Percentiles rank a stretch among this genome's conserved stretches.
These are phyloP conservation scores for Darevskia nairensis DNA, from an alignment of 2,797 vertebrate genomes.

Conservation along the genomic window DNA sequence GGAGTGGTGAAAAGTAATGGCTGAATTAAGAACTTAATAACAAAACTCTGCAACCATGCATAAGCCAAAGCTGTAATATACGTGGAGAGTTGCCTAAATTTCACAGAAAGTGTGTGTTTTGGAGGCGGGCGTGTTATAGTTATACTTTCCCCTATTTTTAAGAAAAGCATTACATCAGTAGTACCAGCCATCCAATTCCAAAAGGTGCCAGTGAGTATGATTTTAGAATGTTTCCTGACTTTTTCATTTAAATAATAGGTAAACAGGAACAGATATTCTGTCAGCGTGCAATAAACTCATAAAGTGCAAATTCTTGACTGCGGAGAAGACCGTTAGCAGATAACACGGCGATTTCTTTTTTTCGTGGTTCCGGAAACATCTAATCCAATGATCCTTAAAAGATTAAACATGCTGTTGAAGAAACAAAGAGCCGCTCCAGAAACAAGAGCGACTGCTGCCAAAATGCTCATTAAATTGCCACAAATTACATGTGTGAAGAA, in stretches of 20 bases:
- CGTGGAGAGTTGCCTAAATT: background rate
- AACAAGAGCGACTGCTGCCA: constrained; percentile 35
- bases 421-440: constrained; percentile 1
- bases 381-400: background rate
- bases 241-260: background rate
- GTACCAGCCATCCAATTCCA: constrained; percentile 8
- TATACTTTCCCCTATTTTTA: constrained; percentile 41
- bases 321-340: background rate
- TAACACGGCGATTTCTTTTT: constrained; percentile 28
- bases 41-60: constrained; percentile 13
- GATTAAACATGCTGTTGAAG: constrained; percentile 35
- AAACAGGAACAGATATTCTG: background rate
- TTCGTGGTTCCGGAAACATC: constrained; percentile 33
- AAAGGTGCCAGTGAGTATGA: background rate
- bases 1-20: constrained; percentile 1
- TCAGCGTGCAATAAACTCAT: background rate
- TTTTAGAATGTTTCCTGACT: constrained; percentile 13
- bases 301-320: background rate
- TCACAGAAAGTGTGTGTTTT: constrained; percentile 36
- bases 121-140: background rate
- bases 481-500: constrained; percentile 41
- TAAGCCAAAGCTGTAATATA: constrained; percentile 20
- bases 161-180: background rate
- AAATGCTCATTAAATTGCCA: constrained; percentile 45
- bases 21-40: constrained; percentile 24